Evolutionary conservation across 2,888 invertebrate species (phyloP), one percentile per base, ranked within the genome.

Genomic region (Diabrotica balteata): DNA sequence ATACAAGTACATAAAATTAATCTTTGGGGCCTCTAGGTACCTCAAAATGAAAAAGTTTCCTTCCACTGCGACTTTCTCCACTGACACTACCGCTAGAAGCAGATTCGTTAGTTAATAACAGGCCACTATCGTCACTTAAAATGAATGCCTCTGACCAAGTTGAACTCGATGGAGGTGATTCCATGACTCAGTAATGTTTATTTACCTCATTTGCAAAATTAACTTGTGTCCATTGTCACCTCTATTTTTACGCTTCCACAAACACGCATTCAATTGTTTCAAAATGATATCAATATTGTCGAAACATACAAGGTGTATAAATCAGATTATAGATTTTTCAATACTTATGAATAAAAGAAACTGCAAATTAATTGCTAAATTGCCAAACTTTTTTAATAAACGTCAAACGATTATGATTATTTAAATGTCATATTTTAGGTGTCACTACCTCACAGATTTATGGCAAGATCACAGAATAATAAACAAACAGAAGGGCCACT

Each of bases 91-190:
- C 90, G 84, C 91, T 92, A 72, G 91, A 91, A 83, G 90, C 88
- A 72, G 92, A 92, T 78, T 91, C 90, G 85, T 90, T 91, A 78
- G 89, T 89, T 80, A 90, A 85, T 76, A 92, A 85, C 78, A 92
- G 87, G 80, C 91, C 91, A 86, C 91, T 91, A 81, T 92, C 91
- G 85, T 91, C 91, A 83, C 91, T 91, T 81, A 91, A 86, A 77
- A 89, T 89, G 84, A 90, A 90, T 77, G 89, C 90, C 83, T 91
- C 91, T 63, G 91, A 91, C 85, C 90, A 90, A 81, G 90, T 88
- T 76, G 91, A 91, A 84, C 90, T 91, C 74, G 90, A 89, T 80
- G 91, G 91, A 81, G 92, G 91, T 78, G 91, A 92, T 87, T 92
- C 92, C 92, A 92, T 92, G 69, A 70, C 67, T 73, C 69, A 68